Evolutionary conservation across 2,888 invertebrate genomes (phyloP).

Genomic region (Neoaliturus tenellus): DNA sequence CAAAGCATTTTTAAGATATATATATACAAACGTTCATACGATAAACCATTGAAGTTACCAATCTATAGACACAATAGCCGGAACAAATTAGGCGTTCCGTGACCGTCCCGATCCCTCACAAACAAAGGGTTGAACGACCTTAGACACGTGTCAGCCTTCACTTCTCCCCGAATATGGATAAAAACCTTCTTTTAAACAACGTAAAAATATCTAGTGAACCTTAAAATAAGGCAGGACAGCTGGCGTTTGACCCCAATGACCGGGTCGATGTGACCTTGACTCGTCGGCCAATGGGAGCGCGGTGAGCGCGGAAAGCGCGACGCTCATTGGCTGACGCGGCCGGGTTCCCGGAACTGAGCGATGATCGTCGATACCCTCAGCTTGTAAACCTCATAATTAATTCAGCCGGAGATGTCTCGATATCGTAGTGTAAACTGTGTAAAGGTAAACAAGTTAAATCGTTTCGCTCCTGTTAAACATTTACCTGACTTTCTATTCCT

Average conservation of each 20-base stretch:
- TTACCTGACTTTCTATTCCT: no score
- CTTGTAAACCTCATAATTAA: conserved; percentile 1
- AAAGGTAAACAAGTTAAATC: neutral
- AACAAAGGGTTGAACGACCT: neutral
- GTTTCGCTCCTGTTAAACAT: neutral
- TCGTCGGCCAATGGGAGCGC: neutral
- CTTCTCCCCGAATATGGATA: neutral
- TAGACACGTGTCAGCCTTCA: neutral
- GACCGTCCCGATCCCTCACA: neutral
- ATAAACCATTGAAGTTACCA: neutral
- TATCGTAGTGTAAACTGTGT: neutral
- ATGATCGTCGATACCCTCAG: conserved; percentile 10
- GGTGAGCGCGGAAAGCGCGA: neutral
- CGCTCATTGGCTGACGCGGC: neutral
- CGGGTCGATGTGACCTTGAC: conserved; percentile 24
- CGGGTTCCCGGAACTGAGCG: neutral
- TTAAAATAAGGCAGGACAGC: neutral
- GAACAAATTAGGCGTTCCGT: neutral
- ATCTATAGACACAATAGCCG: neutral
- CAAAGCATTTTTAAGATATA: no score
- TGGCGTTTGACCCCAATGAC: conserved; percentile 1
- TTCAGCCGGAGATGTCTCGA: neutral
- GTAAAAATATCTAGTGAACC: neutral
- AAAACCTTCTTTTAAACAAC: no score
- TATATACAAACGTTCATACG: no score